Conservation (phyloP, 2,113 vertebrate genomes). For the Vulpes lagopus region DNA sequence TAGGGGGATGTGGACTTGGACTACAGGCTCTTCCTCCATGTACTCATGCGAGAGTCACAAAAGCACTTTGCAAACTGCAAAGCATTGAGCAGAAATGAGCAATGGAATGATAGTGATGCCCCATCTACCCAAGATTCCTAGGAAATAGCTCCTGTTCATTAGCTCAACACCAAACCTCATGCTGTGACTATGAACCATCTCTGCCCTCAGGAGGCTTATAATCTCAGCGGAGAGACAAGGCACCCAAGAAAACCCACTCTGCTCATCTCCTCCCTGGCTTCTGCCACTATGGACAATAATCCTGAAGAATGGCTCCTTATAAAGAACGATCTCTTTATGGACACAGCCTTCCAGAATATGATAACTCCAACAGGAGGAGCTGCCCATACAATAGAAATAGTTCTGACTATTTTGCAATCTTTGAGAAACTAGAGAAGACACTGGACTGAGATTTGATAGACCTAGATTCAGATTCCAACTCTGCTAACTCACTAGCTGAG, state of each 20-base stretch:
- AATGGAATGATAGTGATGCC: neutral
- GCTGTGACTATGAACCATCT: neutral
- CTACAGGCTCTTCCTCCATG: neutral
- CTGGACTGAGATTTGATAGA: neutral
- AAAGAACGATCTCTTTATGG: neutral
- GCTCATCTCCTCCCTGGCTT: neutral
- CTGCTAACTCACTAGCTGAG: neutral
- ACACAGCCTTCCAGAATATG: neutral
- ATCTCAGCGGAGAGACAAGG: neutral
- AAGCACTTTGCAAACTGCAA: neutral
- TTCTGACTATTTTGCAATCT: neutral
- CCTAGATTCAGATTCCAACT: neutral
- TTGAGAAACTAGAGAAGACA: neutral
- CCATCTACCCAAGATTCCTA: neutral
- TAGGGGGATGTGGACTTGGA: neutral
- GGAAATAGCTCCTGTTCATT: neutral
- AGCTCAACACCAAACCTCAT: neutral
- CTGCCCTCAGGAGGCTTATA: neutral
- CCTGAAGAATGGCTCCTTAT: neutral
- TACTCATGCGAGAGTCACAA: neutral
- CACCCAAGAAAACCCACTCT: rapidly evolving
- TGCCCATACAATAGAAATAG: neutral
- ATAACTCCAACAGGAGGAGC: too few species aligned
- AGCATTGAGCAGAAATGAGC: neutral
- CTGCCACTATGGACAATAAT: neutral